Conservation (phyloP, 2,113 vertebrate genomes). For the Proterorhinus semilunaris region DNA sequence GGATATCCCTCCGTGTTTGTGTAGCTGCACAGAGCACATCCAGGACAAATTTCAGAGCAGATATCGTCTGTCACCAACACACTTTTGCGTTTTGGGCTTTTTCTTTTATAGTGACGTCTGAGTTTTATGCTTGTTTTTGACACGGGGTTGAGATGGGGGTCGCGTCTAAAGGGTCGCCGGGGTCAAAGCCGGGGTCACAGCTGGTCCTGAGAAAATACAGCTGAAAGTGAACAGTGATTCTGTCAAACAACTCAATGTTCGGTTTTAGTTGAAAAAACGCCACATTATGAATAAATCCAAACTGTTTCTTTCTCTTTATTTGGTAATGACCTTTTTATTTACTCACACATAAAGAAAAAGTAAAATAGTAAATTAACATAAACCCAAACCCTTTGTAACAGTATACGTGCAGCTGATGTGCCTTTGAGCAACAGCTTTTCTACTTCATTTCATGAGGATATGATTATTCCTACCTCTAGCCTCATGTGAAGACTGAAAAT, state of each 20-base stretch:
- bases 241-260: neutral
- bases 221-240: neutral
- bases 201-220: constrained; percentile 22
- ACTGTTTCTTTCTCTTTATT: too few species aligned
- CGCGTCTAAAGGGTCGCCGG: constrained; percentile 26
- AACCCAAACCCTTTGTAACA: too few species aligned
- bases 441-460: too few species aligned
- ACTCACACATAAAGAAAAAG: too few species aligned
- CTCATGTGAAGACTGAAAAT: too few species aligned
- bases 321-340: too few species aligned
- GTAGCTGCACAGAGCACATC: constrained; percentile 21
- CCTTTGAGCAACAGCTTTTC: too few species aligned
- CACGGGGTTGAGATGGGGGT: constrained; percentile 34
- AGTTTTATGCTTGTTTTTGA: neutral
- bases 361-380: too few species aligned
- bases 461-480: too few species aligned
- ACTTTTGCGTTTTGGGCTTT: neutral
- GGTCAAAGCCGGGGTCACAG: constrained; percentile 42
- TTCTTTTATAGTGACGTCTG: constrained; percentile 5
- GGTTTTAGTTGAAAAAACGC: neutral
- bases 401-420: too few species aligned
- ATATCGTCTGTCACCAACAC: constrained; percentile 10
- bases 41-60: constrained; percentile 14
- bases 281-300: neutral
- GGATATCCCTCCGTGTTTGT: constrained; percentile 69